Evolutionary conservation across 2,797 vertebrate species (phyloP).

Genomic region (Poecilia wingei): DNA sequence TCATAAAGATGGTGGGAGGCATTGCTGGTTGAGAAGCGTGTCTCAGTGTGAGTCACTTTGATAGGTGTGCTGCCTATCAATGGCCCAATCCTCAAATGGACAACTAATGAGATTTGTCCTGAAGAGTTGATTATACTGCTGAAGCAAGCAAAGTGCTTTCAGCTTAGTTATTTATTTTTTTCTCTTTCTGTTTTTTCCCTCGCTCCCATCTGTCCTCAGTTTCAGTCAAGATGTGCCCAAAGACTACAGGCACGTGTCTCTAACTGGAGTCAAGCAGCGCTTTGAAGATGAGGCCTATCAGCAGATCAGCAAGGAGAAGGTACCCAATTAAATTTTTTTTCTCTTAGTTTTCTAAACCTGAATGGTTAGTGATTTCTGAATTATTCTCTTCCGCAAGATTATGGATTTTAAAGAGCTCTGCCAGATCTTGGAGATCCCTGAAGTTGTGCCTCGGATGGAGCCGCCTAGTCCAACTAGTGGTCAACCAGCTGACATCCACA

Average conservation of each 20-base stretch:
- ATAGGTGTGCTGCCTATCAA: constrained; percentile 34
- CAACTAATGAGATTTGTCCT: constrained; percentile 58
- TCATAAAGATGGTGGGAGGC: constrained; percentile 21
- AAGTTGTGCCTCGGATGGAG: constrained; percentile 80
- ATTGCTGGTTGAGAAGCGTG: constrained; percentile 51
- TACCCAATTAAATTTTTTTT: constrained; percentile 45
- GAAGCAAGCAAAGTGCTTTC: constrained; percentile 35
- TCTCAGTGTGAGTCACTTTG: constrained; percentile 61
- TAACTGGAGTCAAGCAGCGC: constrained; percentile 94
- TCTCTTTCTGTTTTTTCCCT: not conserved
- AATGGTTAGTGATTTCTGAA: not conserved
- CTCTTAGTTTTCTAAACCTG: not conserved
- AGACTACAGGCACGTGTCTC: constrained; percentile 92
- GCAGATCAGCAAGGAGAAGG: constrained; percentile 90
- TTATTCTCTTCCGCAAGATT: constrained; percentile 75
- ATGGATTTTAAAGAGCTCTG: constrained; percentile 92
- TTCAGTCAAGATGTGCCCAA: constrained; percentile 93
- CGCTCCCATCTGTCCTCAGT: constrained; percentile 66
- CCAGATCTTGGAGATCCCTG: constrained; percentile 86
- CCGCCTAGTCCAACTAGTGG: constrained; percentile 73
- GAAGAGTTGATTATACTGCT: constrained; percentile 43
- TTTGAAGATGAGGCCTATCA: constrained; percentile 92
- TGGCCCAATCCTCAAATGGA: constrained; percentile 63
- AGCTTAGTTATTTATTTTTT: constrained; percentile 12
- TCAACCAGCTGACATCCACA: constrained; percentile 82